Conservation (phyloP, 2,888 invertebrate species). For the Melinaea menophilus region DNA sequence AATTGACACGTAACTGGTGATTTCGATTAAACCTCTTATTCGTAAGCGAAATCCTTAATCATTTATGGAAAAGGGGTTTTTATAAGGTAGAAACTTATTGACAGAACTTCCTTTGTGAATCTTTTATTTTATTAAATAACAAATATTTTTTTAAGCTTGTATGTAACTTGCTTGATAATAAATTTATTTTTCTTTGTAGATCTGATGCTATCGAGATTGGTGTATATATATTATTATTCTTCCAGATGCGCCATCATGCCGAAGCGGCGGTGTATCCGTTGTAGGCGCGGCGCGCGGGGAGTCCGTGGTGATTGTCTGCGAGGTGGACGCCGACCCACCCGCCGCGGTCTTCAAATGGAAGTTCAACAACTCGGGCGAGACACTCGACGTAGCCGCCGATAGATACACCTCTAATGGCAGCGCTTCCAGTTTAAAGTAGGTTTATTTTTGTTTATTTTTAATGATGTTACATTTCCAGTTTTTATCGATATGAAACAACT, state of each 20-base stretch:
- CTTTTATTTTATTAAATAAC: not conserved
- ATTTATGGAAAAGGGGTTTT: not conserved
- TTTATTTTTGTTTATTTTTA: constrained; percentile 4
- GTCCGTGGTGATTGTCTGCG: constrained; percentile 90
- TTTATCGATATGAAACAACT: no score
- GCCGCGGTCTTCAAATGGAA: constrained; percentile 95
- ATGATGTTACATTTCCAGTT: no score
- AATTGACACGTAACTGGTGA: constrained; percentile 27
- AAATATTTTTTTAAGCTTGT: no score
- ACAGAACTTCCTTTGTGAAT: not conserved
- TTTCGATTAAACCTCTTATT: constrained; percentile 11
- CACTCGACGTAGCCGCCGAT: constrained; percentile 88
- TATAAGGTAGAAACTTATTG: not conserved
- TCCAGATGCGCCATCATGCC: constrained; percentile 90
- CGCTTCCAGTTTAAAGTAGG: constrained; percentile 80
- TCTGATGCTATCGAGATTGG: no score
- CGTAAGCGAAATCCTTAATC: constrained; percentile 12
- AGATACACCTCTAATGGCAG: constrained; percentile 88
- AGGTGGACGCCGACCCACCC: constrained; percentile 94
- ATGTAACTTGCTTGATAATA: no score
- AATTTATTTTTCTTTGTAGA: no score
- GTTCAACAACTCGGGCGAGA: constrained; percentile 95
- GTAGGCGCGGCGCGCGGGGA: constrained; percentile 94
- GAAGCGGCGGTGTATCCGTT: constrained; percentile 85
- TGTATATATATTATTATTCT: not conserved